Evolutionary conservation across 2,797 vertebrate genomes (phyloP), one percentile per base, ranked within the genome.

Genomic region (Setipinna tenuifilis): DNA sequence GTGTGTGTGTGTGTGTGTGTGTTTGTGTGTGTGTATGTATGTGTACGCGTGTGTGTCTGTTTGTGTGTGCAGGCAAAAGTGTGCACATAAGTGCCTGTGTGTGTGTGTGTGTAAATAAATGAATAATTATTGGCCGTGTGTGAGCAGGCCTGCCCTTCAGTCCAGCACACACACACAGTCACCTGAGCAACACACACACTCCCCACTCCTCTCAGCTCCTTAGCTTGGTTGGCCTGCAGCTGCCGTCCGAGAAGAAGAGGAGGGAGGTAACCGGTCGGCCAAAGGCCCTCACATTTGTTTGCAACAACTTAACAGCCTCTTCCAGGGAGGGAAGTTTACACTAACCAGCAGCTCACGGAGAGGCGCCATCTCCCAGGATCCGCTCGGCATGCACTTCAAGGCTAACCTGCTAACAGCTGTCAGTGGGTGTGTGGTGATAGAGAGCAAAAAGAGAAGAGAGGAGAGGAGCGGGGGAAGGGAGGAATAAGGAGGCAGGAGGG

Each of bases 241-340:
- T 54, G 9, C 2, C 14, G 50, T 54, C 9, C 50, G 23, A 25
- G 23, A 16, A 28, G 68, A 71, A 3, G 65, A 14, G 2, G 14
- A 71, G 68, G 68, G 68, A 35, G 68, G 68, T 5, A 4, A 17
- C 31, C 17, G 17, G 35, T 14, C 31, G 58, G 82, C 85, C 54
- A 86, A 50, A 82, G 81, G 68, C 85, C 62, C 81, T 82, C 46
- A 86, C 54, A 62, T 86, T 87, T 88, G 82, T 14, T 83, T 78
- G 71, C 71, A 21, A 21, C 71, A 78, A 78, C 35, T 78, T 78
- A 78, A 78, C 71, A 78, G 71, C 71, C 35, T 31, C 71, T 78
- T 54, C 2, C 14, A 89, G 88, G 87, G 80, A 75, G 85, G 44
- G 65, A 88, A 61, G 89, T 85, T 88, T 82, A 81, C 83, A 81